Evolutionary conservation across 2,888 invertebrate species (phyloP).

Genomic region (Euproctis similis): DNA sequence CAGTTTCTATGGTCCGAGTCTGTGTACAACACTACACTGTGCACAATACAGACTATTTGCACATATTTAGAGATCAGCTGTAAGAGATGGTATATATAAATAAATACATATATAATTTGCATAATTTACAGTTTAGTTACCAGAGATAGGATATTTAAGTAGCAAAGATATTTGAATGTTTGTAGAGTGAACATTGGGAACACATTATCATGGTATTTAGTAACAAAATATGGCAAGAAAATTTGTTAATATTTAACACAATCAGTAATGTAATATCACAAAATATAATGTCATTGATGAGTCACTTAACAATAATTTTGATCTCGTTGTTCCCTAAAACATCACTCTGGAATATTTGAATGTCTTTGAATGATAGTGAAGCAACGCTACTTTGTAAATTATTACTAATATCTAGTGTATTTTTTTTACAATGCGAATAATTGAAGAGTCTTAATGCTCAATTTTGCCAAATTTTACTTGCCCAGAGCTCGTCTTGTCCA

Average conservation of each 20-base stretch:
- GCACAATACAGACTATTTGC: constrained; percentile 30
- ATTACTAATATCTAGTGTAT: constrained; percentile 44
- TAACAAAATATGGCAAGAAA: too few species aligned
- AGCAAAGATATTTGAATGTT: constrained; percentile 6
- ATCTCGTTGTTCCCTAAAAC: too few species aligned
- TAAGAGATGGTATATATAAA: constrained; percentile 51
- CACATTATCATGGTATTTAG: too few species aligned
- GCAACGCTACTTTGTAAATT: constrained; percentile 56
- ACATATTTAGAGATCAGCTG: constrained; percentile 32
- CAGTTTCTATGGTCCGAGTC: constrained; percentile 26
- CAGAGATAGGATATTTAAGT: constrained; percentile 64
- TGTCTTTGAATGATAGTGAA: constrained; percentile 21
- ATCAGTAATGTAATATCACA: too few species aligned
- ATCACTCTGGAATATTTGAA: too few species aligned
- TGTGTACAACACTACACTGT: constrained; percentile 25
- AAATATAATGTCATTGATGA: too few species aligned
- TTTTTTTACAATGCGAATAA: constrained; percentile 64
- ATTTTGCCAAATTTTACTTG: constrained; percentile 76
- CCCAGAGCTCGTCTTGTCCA: constrained; percentile 64
- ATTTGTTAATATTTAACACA: too few species aligned
- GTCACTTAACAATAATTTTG: too few species aligned
- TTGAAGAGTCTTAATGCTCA: constrained; percentile 72
- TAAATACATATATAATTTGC: too few species aligned
- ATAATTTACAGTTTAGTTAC: constrained; percentile 71
- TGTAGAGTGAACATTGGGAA: too few species aligned